Evolutionary conservation across 1,140 invertebrate species (phyloP).

Genomic region (Calephelis virginiensis): DNA sequence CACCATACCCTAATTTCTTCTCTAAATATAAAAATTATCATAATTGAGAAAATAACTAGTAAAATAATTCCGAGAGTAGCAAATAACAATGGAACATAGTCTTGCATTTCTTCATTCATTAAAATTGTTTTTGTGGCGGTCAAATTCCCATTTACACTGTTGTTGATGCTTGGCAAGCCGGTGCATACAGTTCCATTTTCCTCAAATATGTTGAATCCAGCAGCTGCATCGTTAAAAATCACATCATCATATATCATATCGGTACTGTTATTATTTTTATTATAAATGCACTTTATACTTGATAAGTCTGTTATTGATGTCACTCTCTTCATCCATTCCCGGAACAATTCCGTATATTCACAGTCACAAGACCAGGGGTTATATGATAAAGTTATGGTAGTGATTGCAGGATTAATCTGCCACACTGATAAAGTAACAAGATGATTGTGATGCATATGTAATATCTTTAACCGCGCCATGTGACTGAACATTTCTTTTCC

Average conservation of each 20-base stretch:
- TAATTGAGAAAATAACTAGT: conserved; percentile 83
- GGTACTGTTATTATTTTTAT: conserved; percentile 78
- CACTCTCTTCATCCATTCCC: conserved; percentile 86
- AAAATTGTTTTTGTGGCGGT: conserved; percentile 85
- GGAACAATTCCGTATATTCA: conserved; percentile 87
- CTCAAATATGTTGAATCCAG: conserved; percentile 79
- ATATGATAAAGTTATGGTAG: conserved; percentile 83
- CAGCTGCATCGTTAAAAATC: conserved; percentile 77
- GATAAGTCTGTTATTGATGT: conserved; percentile 82
- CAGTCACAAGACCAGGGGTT: conserved; percentile 95
- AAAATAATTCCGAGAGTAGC: conserved; percentile 85
- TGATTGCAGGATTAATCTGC: conserved; percentile 84
- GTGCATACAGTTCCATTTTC: conserved; percentile 80
- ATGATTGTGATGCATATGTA: conserved; percentile 88
- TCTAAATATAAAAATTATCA: conserved; percentile 89
- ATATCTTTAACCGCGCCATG: conserved; percentile 83
- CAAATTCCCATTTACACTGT: conserved; percentile 83
- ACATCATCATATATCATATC: conserved; percentile 80
- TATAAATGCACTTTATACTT: conserved; percentile 81
- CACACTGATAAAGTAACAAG: conserved; percentile 87
- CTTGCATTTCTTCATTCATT: conserved; percentile 84
- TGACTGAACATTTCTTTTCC: conserved; percentile 88
- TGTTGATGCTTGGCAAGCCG: conserved; percentile 82
- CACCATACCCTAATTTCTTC: conserved; percentile 94
- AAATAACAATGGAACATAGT: conserved; percentile 88